Evolutionary conservation across 2,888 invertebrate species (phyloP).

Genomic region (Xestobium rufovillosum): DNA sequence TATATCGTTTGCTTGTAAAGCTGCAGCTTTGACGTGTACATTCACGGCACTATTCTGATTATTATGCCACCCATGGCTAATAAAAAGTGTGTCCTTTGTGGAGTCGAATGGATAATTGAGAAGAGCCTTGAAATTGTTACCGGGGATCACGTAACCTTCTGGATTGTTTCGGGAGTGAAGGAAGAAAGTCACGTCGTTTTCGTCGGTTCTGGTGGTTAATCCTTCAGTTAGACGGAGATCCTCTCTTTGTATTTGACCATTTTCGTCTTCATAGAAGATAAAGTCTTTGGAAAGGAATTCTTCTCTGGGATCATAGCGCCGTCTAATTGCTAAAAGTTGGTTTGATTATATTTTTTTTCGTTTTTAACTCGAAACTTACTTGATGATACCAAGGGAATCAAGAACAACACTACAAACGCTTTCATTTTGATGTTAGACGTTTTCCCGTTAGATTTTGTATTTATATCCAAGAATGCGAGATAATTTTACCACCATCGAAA

Average conservation of each 20-base stretch:
- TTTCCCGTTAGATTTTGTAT: too few relatives aligned
- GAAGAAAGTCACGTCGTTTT: conserved; percentile 26
- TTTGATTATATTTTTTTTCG: too few relatives aligned
- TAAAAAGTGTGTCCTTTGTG: conserved; percentile 27
- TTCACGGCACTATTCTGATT: conserved; percentile 27
- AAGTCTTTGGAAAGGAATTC: neutral
- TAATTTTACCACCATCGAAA: too few relatives aligned
- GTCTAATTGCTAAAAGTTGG: too few relatives aligned
- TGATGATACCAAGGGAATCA: too few relatives aligned
- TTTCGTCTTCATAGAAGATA: conserved; percentile 1
- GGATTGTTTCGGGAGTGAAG: conserved; percentile 27
- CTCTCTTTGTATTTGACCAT: neutral
- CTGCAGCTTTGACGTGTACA: conserved; percentile 22
- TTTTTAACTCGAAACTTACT: too few relatives aligned
- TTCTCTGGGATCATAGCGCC: neutral
- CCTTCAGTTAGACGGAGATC: neutral
- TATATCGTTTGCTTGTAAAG: conserved; percentile 26
- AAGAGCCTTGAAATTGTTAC: conserved; percentile 16
- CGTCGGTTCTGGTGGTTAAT: conserved; percentile 8
- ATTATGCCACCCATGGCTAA: conserved; percentile 36
- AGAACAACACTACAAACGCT: too few relatives aligned
- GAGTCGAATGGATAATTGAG: conserved; percentile 21
- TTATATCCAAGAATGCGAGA: too few relatives aligned
- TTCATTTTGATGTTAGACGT: too few relatives aligned
- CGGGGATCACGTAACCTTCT: conserved; percentile 16